A percentile compares a stretch with the other conserved stretches of the same genome.
Evolutionary conservation across 2,888 invertebrate species (phyloP).

Genomic region (Ormyrus nitidulus): DNA sequence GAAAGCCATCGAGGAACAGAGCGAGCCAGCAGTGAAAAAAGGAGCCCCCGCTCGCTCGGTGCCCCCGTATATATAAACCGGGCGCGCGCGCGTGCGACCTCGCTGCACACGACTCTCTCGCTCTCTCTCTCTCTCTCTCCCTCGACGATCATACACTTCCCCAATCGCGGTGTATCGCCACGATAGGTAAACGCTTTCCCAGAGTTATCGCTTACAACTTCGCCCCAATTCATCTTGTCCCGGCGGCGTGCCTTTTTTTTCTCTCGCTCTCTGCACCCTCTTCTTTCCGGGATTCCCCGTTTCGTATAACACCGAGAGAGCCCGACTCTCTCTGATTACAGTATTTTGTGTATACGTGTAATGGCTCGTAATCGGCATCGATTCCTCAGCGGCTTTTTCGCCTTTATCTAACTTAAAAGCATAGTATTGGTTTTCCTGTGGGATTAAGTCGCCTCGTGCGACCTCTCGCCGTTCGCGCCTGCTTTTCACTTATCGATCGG

Average conservation of each 20-base stretch:
- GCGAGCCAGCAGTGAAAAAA: not conserved
- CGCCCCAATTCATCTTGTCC: constrained; percentile 49
- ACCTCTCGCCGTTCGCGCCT: too few species aligned
- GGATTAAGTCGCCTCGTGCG: too few species aligned
- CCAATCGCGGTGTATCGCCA: constrained; percentile 14
- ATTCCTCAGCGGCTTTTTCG: constrained; percentile 44
- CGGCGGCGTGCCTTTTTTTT: constrained; percentile 6
- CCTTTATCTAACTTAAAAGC: constrained; percentile 35
- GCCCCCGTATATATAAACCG: constrained; percentile 9
- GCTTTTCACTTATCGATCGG: too few species aligned
- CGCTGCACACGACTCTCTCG: constrained; percentile 10
- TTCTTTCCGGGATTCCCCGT: constrained; percentile 28
- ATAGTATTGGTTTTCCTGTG: not conserved
- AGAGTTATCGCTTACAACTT: constrained; percentile 59
- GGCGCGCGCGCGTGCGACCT: constrained; percentile 41
- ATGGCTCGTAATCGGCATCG: constrained; percentile 44
- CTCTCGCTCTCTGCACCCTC: not conserved
- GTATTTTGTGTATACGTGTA: constrained; percentile 15
- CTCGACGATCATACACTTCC: constrained; percentile 11
- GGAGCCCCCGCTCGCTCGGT: not conserved
- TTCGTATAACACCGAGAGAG: not conserved
- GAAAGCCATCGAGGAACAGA: not conserved
- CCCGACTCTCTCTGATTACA: constrained; percentile 28
- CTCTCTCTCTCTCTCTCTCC: not conserved
- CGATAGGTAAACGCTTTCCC: constrained; percentile 56